phyloP scores from a whole-genome alignment of 2,113 vertebrate genomes.

The Tylochromis polylepis region DNA sequence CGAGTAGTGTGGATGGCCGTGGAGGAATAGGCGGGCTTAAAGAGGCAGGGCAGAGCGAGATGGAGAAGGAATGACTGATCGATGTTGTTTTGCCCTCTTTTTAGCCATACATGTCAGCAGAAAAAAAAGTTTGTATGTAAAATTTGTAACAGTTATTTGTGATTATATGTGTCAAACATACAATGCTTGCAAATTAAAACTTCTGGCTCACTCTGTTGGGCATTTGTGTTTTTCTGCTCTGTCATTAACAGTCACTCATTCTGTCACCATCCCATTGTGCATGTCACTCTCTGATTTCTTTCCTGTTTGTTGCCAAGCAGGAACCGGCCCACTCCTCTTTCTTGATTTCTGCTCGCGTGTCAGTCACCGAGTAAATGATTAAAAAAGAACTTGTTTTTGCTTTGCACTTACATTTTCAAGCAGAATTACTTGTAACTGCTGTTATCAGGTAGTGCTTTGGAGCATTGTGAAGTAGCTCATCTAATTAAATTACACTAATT shows the following conservation, averaged over 20 bases:
- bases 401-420: background rate
- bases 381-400: background rate
- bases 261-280: background rate
- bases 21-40: constrained; percentile 5
- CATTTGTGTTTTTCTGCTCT: background rate
- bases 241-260: background rate
- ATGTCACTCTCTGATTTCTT: background rate
- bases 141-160: background rate
- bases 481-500: background rate
- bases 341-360: background rate
- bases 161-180: background rate
- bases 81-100: background rate
- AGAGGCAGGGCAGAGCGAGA: background rate
- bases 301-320: background rate
- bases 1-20: background rate
- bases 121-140: background rate
- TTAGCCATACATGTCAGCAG: background rate
- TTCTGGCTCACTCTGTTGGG: background rate
- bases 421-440: background rate
- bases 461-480: background rate
- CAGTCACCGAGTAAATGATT: background rate
- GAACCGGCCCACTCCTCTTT: background rate
- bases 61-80: background rate
- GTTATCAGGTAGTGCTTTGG: background rate
- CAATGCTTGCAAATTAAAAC: background rate